These are phyloP conservation scores for Netelia inedita DNA, from an alignment of 2,888 invertebrate genomes.

Conservation along the genomic window DNA sequence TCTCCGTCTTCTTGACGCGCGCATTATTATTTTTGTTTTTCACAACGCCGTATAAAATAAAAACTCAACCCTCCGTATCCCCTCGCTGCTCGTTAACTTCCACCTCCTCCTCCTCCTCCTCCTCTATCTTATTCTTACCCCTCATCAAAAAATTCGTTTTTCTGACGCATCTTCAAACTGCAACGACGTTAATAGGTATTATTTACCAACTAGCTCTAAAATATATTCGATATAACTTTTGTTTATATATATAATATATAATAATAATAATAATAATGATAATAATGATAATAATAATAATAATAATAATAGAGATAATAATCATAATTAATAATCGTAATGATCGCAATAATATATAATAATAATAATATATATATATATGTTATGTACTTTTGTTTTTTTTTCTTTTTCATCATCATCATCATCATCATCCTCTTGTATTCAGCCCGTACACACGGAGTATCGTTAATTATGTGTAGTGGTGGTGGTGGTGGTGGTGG, in stretches of 20 bases:
- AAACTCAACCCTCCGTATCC: constrained; percentile 76
- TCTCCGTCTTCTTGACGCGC: constrained; percentile 21
- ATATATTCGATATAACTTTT: constrained; percentile 85
- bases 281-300: constrained; percentile 69
- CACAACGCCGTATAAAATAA: constrained; percentile 82
- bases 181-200: constrained; percentile 84
- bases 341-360: constrained; percentile 76
- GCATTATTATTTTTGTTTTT: constrained; percentile 43
- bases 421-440: constrained; percentile 16
- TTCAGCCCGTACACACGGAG: constrained; percentile 66
- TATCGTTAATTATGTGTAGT: constrained; percentile 53
- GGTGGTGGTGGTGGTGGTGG: constrained; percentile 56
- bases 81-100: no score
- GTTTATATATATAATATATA: constrained; percentile 80
- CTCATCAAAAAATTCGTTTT: constrained; percentile 77
- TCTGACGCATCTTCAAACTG: constrained; percentile 84
- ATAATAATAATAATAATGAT: constrained; percentile 69
- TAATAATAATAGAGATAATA: constrained; percentile 76
- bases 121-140: no score
- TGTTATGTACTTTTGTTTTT: constrained; percentile 59
- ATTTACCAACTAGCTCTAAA: constrained; percentile 84
- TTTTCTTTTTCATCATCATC: constrained; percentile 37
- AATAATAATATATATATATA: constrained; percentile 70
- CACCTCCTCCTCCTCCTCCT: no score
- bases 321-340: constrained; percentile 76